A percentile compares a stretch with the other conserved stretches of the same genome.
These are phyloP conservation scores for Trichopria drosophilae DNA, from an alignment of 2,888 invertebrate genomes.

Conservation along the genomic window DNA sequence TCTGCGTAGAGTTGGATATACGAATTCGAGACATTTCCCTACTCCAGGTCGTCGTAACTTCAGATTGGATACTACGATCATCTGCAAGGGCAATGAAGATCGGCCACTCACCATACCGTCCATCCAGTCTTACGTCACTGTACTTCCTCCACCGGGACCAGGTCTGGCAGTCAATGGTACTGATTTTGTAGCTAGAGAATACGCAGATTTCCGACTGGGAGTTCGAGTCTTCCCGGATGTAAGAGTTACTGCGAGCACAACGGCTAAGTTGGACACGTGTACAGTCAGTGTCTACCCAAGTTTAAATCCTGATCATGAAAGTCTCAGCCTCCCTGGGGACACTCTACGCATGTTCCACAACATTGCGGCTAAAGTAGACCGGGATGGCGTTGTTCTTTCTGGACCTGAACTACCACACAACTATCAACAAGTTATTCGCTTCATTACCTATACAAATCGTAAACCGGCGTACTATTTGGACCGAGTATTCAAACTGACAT, in stretches of 20 bases:
- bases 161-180: slow-evolving; percentile 78
- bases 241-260: slow-evolving; percentile 67
- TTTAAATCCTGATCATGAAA: slow-evolving; percentile 93
- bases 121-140: slow-evolving; percentile 84
- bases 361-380: slow-evolving; percentile 82
- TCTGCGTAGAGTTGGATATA: slow-evolving; percentile 85
- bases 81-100: slow-evolving; percentile 73
- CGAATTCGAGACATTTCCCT: slow-evolving; percentile 87
- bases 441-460: slow-evolving; percentile 91
- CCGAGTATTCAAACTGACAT: slow-evolving; percentile 92
- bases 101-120: slow-evolving; percentile 74
- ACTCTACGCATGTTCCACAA: slow-evolving; percentile 69
- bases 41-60: slow-evolving; percentile 93
- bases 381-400: slow-evolving; percentile 82
- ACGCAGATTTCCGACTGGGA: slow-evolving; percentile 83
- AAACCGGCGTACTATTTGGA: slow-evolving; percentile 95
- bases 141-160: slow-evolving; percentile 82
- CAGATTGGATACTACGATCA: slow-evolving; percentile 77
- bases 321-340: slow-evolving; percentile 75
- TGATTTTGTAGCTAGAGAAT: slow-evolving; percentile 80
- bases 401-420: slow-evolving; percentile 79
- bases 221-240: slow-evolving; percentile 88
- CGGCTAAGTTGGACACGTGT: slow-evolving; percentile 82
- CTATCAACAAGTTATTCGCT: slow-evolving; percentile 76
- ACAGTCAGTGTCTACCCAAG: slow-evolving; percentile 93